Evolutionary conservation across 2,113 vertebrate species (phyloP).

Genomic region (Leiothrix lutea): DNA sequence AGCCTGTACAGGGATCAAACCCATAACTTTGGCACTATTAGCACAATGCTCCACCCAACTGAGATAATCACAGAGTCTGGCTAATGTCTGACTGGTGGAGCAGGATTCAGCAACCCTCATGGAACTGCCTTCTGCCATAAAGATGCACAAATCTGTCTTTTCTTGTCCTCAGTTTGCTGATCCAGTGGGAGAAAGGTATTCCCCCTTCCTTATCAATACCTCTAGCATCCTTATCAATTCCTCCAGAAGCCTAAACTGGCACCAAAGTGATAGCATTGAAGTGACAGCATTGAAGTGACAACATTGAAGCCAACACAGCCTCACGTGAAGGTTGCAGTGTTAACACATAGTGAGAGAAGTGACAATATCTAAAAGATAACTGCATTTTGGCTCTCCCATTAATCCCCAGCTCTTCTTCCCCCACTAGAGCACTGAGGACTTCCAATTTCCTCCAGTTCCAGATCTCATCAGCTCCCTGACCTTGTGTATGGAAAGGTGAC

Average conservation of each 20-base stretch:
- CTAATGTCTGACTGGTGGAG: not conserved
- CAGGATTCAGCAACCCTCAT: not conserved
- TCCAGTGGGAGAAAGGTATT: not conserved
- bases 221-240: no score
- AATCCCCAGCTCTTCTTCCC: not conserved
- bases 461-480: not conserved
- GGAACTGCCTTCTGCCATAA: not conserved
- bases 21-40: not conserved
- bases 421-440: not conserved
- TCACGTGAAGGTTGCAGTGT: accelerated
- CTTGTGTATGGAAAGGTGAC: not conserved
- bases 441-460: not conserved
- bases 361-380: not conserved
- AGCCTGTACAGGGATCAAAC: not conserved
- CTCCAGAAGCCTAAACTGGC: not conserved
- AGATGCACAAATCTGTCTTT: not conserved
- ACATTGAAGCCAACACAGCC: not conserved
- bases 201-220: accelerated
- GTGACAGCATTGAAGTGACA: accelerated
- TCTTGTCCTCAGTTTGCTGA: not conserved
- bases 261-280: no score
- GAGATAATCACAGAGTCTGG: not conserved
- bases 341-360: not conserved
- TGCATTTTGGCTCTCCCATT: accelerated
- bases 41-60: not conserved